Evolutionary conservation across 2,888 invertebrate species (phyloP).

Genomic region (Drosophila fungiperda): DNA sequence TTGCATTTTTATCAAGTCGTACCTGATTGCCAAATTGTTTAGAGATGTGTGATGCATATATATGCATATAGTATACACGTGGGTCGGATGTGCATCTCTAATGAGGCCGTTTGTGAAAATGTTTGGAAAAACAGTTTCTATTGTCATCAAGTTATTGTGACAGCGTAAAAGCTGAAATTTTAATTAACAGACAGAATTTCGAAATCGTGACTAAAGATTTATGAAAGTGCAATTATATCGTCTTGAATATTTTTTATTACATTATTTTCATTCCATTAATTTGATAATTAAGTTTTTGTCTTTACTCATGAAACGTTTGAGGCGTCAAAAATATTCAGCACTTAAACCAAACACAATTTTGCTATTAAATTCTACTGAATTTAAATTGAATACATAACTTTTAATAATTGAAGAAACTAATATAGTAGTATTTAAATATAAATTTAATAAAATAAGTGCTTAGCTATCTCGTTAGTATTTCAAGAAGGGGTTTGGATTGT

Average conservation of each 20-base stretch:
- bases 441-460: not conserved
- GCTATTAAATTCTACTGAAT: not conserved
- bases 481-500: not conserved
- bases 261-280: not conserved
- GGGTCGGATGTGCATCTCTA: conserved; percentile 10
- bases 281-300: not conserved
- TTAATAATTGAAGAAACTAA: not conserved
- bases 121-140: not conserved
- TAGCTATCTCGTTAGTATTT: not conserved
- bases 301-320: not conserved
- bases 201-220: not conserved
- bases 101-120: conserved; percentile 13
- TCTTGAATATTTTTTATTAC: not conserved
- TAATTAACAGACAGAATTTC: not conserved
- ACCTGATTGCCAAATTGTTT: conserved; percentile 4
- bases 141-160: not conserved
- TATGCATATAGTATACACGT: conserved; percentile 9
- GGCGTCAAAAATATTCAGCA: not conserved
- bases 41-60: conserved; percentile 11
- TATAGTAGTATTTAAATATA: not conserved
- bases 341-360: not conserved
- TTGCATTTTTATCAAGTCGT: conserved; percentile 28
- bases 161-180: not conserved
- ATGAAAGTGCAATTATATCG: not conserved
- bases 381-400: not conserved